Conservation (phyloP, 1,140 invertebrate genomes). For the Drosophila orosa region DNA sequence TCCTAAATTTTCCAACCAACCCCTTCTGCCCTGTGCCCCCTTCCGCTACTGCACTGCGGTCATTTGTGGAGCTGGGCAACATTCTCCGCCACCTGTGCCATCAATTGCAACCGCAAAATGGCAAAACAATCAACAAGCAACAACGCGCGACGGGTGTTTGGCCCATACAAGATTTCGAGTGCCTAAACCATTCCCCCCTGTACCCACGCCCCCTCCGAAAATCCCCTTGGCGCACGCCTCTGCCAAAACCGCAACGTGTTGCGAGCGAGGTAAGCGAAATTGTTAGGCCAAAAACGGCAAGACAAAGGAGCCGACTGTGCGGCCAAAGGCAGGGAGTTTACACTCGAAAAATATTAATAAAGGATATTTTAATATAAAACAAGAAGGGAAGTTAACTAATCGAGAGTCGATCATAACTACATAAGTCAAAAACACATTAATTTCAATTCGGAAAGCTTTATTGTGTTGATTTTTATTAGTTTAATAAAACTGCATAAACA, state of each 20-base stretch:
- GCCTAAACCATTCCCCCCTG: constrained; percentile 4
- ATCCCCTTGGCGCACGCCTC: constrained; percentile 11
- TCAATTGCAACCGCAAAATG: constrained; percentile 72
- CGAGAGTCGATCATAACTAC: too few species aligned
- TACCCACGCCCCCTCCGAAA: background rate
- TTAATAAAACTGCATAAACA: too few species aligned
- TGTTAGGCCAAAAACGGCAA: constrained; percentile 39
- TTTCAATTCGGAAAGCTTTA: too few species aligned
- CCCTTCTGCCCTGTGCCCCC: background rate
- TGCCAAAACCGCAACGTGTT: constrained; percentile 49
- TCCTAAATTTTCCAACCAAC: constrained; percentile 3
- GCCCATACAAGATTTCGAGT: constrained; percentile 34
- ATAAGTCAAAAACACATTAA: background rate
- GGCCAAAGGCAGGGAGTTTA: background rate
- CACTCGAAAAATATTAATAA: background rate
- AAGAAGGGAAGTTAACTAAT: background rate
- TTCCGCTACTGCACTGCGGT: constrained; percentile 19
- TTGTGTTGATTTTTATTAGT: too few species aligned
- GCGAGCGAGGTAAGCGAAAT: constrained; percentile 38
- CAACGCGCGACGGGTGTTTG: constrained; percentile 61
- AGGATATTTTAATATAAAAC: background rate
- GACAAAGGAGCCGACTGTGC: constrained; percentile 31
- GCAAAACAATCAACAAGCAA: constrained; percentile 79
- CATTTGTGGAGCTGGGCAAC: constrained; percentile 27
- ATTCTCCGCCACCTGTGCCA: constrained; percentile 44